A percentile compares a stretch with the other conserved stretches of the same genome.
Conservation (phyloP, 2,888 invertebrate species). For the Marronus borbonicus region DNA sequence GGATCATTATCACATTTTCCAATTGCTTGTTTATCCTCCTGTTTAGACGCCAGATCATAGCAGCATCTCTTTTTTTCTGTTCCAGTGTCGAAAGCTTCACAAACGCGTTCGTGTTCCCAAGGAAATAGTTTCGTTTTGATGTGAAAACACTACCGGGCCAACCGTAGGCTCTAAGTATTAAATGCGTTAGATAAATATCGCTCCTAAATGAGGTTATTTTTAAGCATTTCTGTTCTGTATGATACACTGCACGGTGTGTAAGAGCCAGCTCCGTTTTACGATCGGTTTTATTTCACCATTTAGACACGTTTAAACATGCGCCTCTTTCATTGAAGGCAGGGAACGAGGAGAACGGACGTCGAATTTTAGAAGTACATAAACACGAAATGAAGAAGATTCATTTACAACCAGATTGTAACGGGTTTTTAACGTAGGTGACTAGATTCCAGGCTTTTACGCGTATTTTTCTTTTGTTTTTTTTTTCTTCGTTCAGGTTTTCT, state of each 20-base stretch:
- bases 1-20: conserved; percentile 8
- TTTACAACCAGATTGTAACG: conserved; percentile 27
- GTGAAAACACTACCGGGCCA: too few species aligned
- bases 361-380: conserved; percentile 34
- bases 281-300: conserved; percentile 10
- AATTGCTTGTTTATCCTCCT: conserved; percentile 1
- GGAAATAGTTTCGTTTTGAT: too few species aligned
- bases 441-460: conserved; percentile 3
- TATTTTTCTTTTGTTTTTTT: neutral
- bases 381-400: conserved; percentile 20
- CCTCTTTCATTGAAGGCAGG: neutral
- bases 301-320: neutral
- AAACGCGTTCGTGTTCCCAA: too few species aligned
- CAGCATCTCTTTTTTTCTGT: too few species aligned
- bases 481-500: neutral
- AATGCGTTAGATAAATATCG: conserved; percentile 7
- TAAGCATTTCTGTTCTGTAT: neutral
- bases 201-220: conserved; percentile 1
- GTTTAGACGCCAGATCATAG: too few species aligned
- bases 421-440: conserved; percentile 23
- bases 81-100: too few species aligned
- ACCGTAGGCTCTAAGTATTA: neutral
- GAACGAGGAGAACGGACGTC: conserved; percentile 13
- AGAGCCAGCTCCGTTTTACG: neutral
- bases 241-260: neutral